Evolutionary conservation across 2,888 invertebrate species (phyloP).

Genomic region (Dryobotodes eremita): DNA sequence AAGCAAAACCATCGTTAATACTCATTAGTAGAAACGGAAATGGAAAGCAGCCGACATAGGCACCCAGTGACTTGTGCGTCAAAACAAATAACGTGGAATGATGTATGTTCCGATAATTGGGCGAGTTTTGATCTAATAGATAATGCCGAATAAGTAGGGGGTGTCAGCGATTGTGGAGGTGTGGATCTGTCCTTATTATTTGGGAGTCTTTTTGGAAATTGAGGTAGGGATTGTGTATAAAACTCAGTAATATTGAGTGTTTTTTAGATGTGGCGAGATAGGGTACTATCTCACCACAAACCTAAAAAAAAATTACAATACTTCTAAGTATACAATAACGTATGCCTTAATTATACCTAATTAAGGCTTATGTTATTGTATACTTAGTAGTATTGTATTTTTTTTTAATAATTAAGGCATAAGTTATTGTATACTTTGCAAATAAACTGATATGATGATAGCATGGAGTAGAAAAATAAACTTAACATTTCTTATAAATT

Average conservation of each 20-base stretch:
- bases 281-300: too few relatives aligned
- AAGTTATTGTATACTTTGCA: not conserved
- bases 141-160: conserved; percentile 73
- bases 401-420: too few relatives aligned
- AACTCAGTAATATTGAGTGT: not conserved
- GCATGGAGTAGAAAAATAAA: not conserved
- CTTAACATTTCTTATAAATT: not conserved
- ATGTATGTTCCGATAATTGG: conserved; percentile 87
- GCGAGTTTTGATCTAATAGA: conserved; percentile 81
- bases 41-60: conserved; percentile 57
- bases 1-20: conserved; percentile 64
- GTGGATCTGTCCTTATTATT: conserved; percentile 41
- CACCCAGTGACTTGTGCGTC: conserved; percentile 74
- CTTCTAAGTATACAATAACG: too few relatives aligned
- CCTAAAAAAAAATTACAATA: too few relatives aligned
- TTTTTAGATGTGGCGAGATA: not conserved
- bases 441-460: not conserved
- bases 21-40: conserved; percentile 69
- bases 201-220: not conserved
- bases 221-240: not conserved
- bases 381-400: too few relatives aligned
- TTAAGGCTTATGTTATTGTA: not conserved
- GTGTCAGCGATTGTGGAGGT: conserved; percentile 11
- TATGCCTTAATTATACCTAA: not conserved
- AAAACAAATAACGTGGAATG: conserved; percentile 86